Conservation (phyloP, 2,888 invertebrate genomes). For the Molorchus minor region DNA sequence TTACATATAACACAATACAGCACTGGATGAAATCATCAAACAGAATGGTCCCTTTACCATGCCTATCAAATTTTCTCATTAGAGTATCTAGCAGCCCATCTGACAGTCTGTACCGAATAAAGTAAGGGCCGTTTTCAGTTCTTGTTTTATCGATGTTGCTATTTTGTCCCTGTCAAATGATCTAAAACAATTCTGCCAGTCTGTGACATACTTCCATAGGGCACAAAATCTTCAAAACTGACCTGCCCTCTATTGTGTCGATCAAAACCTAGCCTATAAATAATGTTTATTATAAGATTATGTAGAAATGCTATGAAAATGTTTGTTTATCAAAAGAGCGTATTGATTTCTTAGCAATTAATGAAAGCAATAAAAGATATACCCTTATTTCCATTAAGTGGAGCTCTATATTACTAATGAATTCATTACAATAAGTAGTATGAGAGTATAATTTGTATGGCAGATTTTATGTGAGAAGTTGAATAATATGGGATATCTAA, state of each 20-base stretch:
- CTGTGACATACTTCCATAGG: slow-evolving; percentile 97
- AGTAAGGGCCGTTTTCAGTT: slow-evolving; percentile 89
- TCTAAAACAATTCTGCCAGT: slow-evolving; percentile 96
- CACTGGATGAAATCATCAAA: slow-evolving; percentile 99
- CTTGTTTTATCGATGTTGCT: too few relatives aligned
- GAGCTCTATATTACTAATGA: too few relatives aligned
- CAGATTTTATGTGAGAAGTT: too few relatives aligned
- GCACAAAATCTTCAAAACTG: slow-evolving; percentile 94
- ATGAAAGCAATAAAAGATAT: too few relatives aligned
- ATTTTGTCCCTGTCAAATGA: slow-evolving; percentile 92
- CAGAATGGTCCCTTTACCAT: slow-evolving; percentile 87
- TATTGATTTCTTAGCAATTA: too few relatives aligned
- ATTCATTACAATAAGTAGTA: too few relatives aligned
- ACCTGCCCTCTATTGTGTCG: slow-evolving; percentile 88
- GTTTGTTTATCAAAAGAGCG: too few relatives aligned
- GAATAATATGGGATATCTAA: too few relatives aligned
- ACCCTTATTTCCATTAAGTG: too few relatives aligned
- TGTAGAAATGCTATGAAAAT: too few relatives aligned
- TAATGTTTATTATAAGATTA: too few relatives aligned
- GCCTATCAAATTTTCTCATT: slow-evolving; percentile 92
- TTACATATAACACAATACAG: slow-evolving; percentile 91
- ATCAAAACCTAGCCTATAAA: slow-evolving; percentile 73
- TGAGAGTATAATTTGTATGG: too few relatives aligned
- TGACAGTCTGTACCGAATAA: slow-evolving; percentile 90
- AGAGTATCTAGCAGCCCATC: slow-evolving; percentile 83